Evolutionary conservation across 2,888 invertebrate genomes (phyloP), one percentile per base, ranked within the genome.

Genomic region (Pomacea canaliculata): DNA sequence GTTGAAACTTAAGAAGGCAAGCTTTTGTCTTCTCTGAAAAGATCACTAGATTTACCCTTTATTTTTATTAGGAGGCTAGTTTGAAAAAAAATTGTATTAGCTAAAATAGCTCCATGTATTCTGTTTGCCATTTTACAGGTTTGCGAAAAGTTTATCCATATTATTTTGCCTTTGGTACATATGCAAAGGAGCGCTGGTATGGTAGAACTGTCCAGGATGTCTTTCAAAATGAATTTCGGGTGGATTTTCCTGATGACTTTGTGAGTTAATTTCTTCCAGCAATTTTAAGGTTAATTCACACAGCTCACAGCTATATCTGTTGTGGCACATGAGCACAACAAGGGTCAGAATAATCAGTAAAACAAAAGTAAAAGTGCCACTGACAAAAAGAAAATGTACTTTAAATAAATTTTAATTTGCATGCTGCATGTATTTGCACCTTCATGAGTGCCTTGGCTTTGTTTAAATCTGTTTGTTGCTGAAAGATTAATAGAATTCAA

Each of bases 131-230:
- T 60, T 69, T 4, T 59, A 27, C 73, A 80, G 80, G 96, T 85
- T 93, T 97, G 83, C 93, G 97, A 83, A 98, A 98, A 93, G 98
- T 98, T 5, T 97, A 96, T 91, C 98, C 98, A 0, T 98, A 98
- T 92, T 96, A 96, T 92, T 98, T 97, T 92, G 97, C 97, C 79
- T 98, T 97, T 92, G 96, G 97, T 81, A 97, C 97, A 66, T 97
- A 97, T 92, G 97, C 97, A 80, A 98, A 98, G 92, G 97, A 97
- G 12, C 93, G 98, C 86, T 98, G 98, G 98, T 71, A 84, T 70
- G 97, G 97, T 7, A 96, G 96, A 91, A 95, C 95, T 90, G 95
- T 98, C 84, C 92, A 96, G 83, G 97, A 98, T 88, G 96, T 98
- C 46, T 97, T 97, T 91, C 95, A 95, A 13, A 93, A 95, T 76